Base-by-base conservation (phyloP, 2,797 vertebrate genomes). In the Catamblyrhynchus diadema region DNA sequence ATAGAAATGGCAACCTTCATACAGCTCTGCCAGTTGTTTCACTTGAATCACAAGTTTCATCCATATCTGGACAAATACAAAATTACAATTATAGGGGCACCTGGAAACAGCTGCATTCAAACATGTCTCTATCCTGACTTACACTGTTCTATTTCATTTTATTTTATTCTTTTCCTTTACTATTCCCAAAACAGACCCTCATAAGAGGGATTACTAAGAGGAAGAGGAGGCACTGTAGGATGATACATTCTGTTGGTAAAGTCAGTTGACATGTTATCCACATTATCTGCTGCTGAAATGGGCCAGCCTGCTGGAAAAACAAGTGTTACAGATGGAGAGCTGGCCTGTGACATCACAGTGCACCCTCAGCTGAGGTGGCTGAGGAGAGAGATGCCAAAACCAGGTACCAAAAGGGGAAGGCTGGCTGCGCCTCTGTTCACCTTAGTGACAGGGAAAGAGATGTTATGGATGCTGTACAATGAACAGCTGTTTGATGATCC, bases 291-390 rank as follows among this genome's bases (percentile, higher is more conserved):
- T 87, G 51, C 33, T 87, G 65, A 60, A 81, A 70, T n/a, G 28
- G 39, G 22, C 14, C 39, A 21, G 14, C 24, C 8, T 0, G 0
- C 37, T 69, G 44, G 33, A 16, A 61, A 44, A 41, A 60, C 22
- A n/a, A 67, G 22, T 12, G 24, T 53, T 88, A 14, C 3, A 61
- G 57, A 18, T 6, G 28, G 33, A 57, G 61, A 19, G 33, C 22
- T 72, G 37, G 37, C 47, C 80, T 4, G 3, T 69, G 78, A 39
- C 32, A 48, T n/a, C 14, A 22, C 14, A 60, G 32, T 65, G 69
- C 30, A 21, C 32, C 30, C 44, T 88, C 69, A 72, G 50, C 56
- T 56, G 51, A 11, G 41, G 18, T 54, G 45, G 35, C 24, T 72
- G 51, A 90, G 62, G 25, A 79, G 48, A 50, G 42, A 62, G 37